Conservation (phyloP, 2,888 invertebrate species). For the Molanna angustata region DNA sequence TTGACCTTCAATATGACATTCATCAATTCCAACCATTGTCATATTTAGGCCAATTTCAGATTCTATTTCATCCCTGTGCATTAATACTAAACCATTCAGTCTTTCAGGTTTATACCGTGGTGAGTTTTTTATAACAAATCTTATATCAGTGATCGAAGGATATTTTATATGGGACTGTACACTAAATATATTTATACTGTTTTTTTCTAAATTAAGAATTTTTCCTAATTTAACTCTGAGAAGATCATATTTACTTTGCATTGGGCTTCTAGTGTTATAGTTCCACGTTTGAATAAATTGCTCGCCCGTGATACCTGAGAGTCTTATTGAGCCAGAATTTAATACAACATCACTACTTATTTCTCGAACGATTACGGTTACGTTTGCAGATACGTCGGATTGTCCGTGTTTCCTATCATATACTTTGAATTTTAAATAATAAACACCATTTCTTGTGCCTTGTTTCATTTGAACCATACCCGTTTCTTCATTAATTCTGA, state of each 20-base stretch:
- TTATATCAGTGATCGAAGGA: slow-evolving; percentile 69
- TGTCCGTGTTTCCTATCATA: slow-evolving; percentile 74
- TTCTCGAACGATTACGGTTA: slow-evolving; percentile 71
- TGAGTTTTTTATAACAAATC: slow-evolving; percentile 75
- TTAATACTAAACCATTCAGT: slow-evolving; percentile 71
- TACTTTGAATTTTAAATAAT: slow-evolving; percentile 60
- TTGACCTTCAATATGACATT: slow-evolving; percentile 70
- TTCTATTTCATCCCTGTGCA: slow-evolving; percentile 72
- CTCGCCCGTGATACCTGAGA: slow-evolving; percentile 73
- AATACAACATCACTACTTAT: slow-evolving; percentile 77
- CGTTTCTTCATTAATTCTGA: slow-evolving; percentile 68
- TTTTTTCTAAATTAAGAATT: slow-evolving; percentile 61
- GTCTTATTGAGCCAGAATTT: slow-evolving; percentile 74
- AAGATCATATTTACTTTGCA: slow-evolving; percentile 66
- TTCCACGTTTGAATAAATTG: slow-evolving; percentile 76
- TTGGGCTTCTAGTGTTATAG: slow-evolving; percentile 62
- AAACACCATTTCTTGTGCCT: slow-evolving; percentile 66
- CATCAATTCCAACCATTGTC: slow-evolving; percentile 79
- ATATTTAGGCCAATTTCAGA: slow-evolving; percentile 71
- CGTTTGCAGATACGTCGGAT: slow-evolving; percentile 72
- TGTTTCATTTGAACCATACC: slow-evolving; percentile 79
- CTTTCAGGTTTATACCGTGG: slow-evolving; percentile 69
- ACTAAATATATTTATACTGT: slow-evolving; percentile 78
- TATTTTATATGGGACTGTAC: slow-evolving; percentile 66
- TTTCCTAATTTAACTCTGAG: slow-evolving; percentile 66